phyloP scores from a whole-genome alignment of 2,888 invertebrate species.

The Stratiomys singularior region DNA sequence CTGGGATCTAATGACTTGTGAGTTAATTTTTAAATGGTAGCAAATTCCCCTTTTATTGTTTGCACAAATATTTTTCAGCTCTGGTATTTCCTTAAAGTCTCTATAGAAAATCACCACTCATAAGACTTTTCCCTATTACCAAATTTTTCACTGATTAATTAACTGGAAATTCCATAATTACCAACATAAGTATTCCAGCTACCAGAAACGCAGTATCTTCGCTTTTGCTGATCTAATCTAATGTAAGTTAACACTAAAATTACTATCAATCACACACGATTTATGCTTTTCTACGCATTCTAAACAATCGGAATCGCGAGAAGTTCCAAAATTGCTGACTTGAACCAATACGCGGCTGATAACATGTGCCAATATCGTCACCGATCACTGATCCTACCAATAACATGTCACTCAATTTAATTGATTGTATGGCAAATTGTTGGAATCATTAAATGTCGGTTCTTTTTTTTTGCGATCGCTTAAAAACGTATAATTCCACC shows the following conservation, averaged over 20 bases:
- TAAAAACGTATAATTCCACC: neutral
- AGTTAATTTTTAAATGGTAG: too few relatives aligned
- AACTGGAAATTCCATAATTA: too few relatives aligned
- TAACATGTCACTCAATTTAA: slow-evolving; percentile 25
- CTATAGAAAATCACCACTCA: too few relatives aligned
- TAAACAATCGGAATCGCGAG: neutral
- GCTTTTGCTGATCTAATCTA: too few relatives aligned
- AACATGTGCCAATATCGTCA: neutral
- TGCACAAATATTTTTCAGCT: too few relatives aligned
- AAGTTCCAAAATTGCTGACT: neutral
- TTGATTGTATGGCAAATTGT: slow-evolving; percentile 23
- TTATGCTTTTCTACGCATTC: neutral
- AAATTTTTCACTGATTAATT: too few relatives aligned
- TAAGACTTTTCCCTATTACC: too few relatives aligned
- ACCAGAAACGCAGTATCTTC: too few relatives aligned
- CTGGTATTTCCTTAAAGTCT: too few relatives aligned
- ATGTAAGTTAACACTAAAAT: neutral
- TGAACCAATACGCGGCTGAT: neutral
- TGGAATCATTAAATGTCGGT: slow-evolving; percentile 11
- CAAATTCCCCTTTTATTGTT: too few relatives aligned
- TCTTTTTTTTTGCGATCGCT: neutral
- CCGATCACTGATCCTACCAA: slow-evolving; percentile 36
- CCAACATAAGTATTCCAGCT: too few relatives aligned
- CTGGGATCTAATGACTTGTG: too few relatives aligned
- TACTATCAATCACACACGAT: neutral